Evolutionary conservation across 2,113 vertebrate genomes (phyloP).

Genomic region (Chloropsis cyanopogon): DNA sequence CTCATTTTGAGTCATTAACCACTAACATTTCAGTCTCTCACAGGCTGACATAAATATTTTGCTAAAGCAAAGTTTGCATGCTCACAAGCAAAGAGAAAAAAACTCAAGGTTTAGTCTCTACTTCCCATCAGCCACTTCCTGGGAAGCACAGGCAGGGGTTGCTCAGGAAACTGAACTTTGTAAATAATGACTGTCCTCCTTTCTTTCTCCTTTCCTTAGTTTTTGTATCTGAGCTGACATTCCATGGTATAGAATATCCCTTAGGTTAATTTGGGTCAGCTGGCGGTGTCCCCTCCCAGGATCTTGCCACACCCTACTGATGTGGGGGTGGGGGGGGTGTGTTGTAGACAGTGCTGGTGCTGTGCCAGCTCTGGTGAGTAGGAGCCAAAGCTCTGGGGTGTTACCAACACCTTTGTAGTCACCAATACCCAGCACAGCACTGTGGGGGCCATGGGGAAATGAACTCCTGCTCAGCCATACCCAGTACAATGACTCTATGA

Average conservation of each 20-base stretch:
- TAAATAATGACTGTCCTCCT: background rate
- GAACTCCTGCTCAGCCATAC: background rate
- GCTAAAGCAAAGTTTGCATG: background rate
- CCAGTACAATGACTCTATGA: background rate
- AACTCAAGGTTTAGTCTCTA: background rate
- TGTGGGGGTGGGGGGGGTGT: accelerated
- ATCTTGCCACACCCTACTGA: too few species aligned
- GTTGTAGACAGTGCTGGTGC: background rate
- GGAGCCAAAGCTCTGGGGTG: background rate
- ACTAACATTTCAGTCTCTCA: background rate
- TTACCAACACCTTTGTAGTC: background rate
- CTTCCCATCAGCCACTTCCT: background rate
- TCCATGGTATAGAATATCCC: background rate
- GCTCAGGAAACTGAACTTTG: background rate
- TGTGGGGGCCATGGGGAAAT: background rate
- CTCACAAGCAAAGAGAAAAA: background rate
- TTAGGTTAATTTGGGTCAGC: background rate
- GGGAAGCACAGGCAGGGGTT: background rate
- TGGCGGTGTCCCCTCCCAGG: background rate
- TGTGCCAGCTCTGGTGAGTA: background rate
- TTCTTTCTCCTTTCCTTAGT: background rate
- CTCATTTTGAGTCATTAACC: background rate
- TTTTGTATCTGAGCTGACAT: background rate
- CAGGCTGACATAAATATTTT: background rate
- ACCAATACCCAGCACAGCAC: background rate